phyloP scores from a whole-genome alignment of 2,113 vertebrate species.

The Mungos mungo region DNA sequence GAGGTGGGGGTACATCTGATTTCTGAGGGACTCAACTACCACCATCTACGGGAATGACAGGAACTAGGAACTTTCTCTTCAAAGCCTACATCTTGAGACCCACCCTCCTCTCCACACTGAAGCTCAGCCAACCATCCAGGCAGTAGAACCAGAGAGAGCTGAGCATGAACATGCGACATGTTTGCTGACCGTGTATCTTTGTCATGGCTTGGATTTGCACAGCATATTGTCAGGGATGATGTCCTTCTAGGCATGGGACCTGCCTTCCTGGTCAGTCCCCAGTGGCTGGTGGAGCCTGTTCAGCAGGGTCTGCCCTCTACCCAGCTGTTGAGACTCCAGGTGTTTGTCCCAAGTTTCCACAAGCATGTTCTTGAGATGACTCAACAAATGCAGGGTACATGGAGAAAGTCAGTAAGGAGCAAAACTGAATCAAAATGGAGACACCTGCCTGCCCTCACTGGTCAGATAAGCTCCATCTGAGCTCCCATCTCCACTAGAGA shows the following conservation, averaged over 20 bases:
- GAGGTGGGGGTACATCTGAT: not conserved
- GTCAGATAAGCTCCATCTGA: not conserved
- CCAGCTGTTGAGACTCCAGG: not conserved
- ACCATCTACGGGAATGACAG: not conserved
- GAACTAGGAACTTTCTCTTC: not conserved
- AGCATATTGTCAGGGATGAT: not conserved
- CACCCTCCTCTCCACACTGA: not conserved
- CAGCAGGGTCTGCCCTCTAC: not conserved
- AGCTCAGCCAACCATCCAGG: not conserved
- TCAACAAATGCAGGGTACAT: slow-evolving; percentile 38
- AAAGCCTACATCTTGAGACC: not conserved
- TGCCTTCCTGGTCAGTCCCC: not conserved
- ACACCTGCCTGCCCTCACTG: not conserved
- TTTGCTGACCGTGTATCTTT: not conserved
- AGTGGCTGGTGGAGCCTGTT: not conserved
- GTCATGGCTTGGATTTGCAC: not conserved
- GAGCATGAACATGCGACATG: not conserved
- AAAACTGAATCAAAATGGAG: not conserved
- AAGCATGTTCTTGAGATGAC: slow-evolving; percentile 1
- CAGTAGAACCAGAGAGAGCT: not conserved
- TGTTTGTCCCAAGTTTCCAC: not conserved
- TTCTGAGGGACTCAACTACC: not conserved
- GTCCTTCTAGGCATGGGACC: not conserved
- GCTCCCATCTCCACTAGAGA: not conserved
- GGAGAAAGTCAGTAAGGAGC: not conserved